Conservation (phyloP, 2,113 vertebrate genomes). For the Cranoglanis bouderius region DNA sequence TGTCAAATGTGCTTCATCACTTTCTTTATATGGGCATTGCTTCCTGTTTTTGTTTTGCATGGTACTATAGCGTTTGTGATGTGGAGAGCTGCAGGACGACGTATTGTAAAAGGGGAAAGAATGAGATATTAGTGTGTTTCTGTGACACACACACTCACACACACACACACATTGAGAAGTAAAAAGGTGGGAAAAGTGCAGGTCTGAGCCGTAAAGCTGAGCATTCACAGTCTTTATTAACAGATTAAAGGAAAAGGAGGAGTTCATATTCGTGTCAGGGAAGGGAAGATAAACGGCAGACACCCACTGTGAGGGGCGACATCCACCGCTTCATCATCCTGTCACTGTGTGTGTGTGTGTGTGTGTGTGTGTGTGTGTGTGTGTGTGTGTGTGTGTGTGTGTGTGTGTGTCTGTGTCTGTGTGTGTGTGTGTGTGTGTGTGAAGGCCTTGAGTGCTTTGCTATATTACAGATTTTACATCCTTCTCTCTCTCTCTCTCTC, state of each 20-base stretch:
- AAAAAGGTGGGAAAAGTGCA: background rate
- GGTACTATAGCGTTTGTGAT: background rate
- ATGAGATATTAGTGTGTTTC: background rate
- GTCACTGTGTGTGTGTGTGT: conserved; percentile 44
- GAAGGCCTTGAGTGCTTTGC: background rate
- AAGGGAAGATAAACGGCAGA: conserved; percentile 69
- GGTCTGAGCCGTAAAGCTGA: background rate
- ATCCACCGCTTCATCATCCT: conserved; percentile 67
- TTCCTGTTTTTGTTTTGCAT: background rate
- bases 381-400: background rate
- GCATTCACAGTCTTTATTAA: conserved; percentile 63
- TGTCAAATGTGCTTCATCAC: background rate
- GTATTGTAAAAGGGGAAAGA: background rate
- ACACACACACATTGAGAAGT: background rate
- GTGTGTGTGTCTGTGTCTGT: background rate
- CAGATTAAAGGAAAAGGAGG: conserved; percentile 53
- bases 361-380: conserved; percentile 22
- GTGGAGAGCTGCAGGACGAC: background rate
- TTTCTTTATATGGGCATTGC: background rate
- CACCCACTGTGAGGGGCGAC: conserved; percentile 62
- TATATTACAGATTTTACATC: background rate
- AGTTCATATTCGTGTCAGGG: conserved; percentile 67
- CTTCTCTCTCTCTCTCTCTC: conserved; percentile 2
- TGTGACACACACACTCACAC: background rate
- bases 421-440: background rate